phyloP scores from a whole-genome alignment of 2,888 invertebrate genomes.

The Gordius sp. region DNA sequence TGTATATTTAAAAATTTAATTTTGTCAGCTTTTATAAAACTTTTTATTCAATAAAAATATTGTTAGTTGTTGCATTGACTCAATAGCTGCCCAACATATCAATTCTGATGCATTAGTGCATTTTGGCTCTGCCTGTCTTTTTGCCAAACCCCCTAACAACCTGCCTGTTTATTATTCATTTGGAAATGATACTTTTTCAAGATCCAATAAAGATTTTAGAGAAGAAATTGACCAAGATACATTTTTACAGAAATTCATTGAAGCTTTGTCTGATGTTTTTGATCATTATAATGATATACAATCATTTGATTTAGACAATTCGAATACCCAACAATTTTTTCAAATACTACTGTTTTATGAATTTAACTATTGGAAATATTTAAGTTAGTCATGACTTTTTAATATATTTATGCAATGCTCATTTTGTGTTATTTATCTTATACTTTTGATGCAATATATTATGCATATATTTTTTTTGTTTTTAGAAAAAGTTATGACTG shows the following conservation, averaged over 20 bases:
- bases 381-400: background rate
- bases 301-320: background rate
- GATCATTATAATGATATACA: too few relatives aligned
- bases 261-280: too few relatives aligned
- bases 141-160: constrained; percentile 35
- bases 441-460: too few relatives aligned
- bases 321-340: constrained; percentile 20
- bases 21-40: too few relatives aligned
- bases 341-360: background rate
- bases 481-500: too few relatives aligned
- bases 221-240: too few relatives aligned
- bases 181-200: constrained; percentile 20
- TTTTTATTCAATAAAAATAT: constrained; percentile 22
- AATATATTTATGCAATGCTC: too few relatives aligned
- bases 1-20: too few relatives aligned
- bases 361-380: background rate
- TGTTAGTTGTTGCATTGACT: constrained; percentile 58
- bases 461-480: too few relatives aligned
- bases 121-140: constrained; percentile 64
- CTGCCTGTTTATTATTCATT: constrained; percentile 40
- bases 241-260: too few relatives aligned
- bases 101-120: constrained; percentile 59
- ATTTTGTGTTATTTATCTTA: too few relatives aligned
- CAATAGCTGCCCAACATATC: constrained; percentile 62
- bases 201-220: too few relatives aligned